Percentiles rank a stretch among this genome's conserved stretches.
Evolutionary conservation across 1,140 invertebrate genomes (phyloP).

Genomic region (Paralvinella palmiformis): DNA sequence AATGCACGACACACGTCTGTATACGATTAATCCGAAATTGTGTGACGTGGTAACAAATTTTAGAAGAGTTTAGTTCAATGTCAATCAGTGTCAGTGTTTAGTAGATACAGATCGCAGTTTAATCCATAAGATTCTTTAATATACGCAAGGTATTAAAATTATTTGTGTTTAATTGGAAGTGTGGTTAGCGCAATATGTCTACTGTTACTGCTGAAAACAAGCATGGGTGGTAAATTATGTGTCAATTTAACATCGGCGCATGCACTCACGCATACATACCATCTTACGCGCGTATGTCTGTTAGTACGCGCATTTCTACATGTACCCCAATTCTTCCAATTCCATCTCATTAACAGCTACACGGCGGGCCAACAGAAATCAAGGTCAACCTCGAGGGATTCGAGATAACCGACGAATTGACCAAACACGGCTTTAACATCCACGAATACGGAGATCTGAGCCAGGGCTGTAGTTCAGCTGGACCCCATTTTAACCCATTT

Average conservation of each 20-base stretch:
- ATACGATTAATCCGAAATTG: too few relatives aligned
- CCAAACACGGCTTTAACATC: slow-evolving; percentile 43
- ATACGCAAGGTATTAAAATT: too few relatives aligned
- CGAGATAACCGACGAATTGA: not conserved
- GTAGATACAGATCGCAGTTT: too few relatives aligned
- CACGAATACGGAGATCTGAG: slow-evolving; percentile 41
- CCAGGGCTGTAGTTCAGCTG: slow-evolving; percentile 28
- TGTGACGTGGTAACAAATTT: too few relatives aligned
- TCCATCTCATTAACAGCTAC: not conserved
- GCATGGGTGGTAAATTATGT: not conserved
- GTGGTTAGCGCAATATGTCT: too few relatives aligned
- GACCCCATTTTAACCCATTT: slow-evolving; percentile 29
- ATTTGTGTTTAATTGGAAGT: too few relatives aligned
- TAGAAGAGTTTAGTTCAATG: too few relatives aligned
- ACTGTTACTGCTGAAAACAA: too few relatives aligned
- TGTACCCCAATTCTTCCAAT: too few relatives aligned
- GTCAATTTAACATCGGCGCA: not conserved
- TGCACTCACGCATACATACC: not conserved
- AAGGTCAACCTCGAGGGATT: not conserved
- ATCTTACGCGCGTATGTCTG: not conserved
- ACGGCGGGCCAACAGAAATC: slow-evolving; percentile 7
- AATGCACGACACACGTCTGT: too few relatives aligned
- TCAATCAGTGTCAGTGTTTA: too few relatives aligned
- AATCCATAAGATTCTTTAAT: too few relatives aligned
- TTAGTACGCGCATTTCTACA: not conserved